A percentile compares a stretch with the other conserved stretches of the same genome.
phyloP scores from a whole-genome alignment of 2,113 vertebrate genomes.

The Oncorhynchus clarkii region DNA sequence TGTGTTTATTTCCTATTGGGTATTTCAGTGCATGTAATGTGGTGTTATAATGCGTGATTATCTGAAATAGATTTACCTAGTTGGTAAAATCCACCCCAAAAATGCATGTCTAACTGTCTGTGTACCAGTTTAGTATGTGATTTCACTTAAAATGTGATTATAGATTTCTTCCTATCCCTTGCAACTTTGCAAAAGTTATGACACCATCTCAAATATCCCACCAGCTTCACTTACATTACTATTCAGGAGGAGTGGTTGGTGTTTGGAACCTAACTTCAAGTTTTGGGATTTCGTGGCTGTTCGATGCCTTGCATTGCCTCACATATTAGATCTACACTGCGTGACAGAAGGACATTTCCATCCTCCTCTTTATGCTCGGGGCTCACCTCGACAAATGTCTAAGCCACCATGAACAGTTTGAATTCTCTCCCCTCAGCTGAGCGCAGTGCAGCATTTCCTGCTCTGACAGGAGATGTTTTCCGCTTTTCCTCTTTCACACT shows the following conservation, averaged over 20 bases:
- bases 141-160: background rate
- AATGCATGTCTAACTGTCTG: background rate
- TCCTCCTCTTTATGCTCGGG: constrained; percentile 35
- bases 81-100: background rate
- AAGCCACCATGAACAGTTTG: constrained; percentile 45
- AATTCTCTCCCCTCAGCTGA: constrained; percentile 33
- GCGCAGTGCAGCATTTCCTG: constrained; percentile 29
- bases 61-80: constrained; percentile 9
- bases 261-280: background rate
- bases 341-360: constrained; percentile 36
- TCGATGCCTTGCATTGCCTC: background rate
- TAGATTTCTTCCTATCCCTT: background rate
- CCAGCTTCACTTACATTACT: background rate
- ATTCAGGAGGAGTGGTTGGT: background rate
- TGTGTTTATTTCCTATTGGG: constrained; percentile 44
- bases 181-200: background rate
- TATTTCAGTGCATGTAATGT: constrained; percentile 37
- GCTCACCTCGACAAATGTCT: constrained; percentile 41
- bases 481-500: constrained; percentile 12
- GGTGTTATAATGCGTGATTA: constrained; percentile 35
- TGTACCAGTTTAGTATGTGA: background rate
- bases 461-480: constrained; percentile 38
- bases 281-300: background rate
- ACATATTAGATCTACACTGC: background rate
- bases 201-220: background rate